These are phyloP conservation scores for Monodelphis domestica DNA, from an alignment of 2,797 vertebrate genomes.

Conservation along the genomic window DNA sequence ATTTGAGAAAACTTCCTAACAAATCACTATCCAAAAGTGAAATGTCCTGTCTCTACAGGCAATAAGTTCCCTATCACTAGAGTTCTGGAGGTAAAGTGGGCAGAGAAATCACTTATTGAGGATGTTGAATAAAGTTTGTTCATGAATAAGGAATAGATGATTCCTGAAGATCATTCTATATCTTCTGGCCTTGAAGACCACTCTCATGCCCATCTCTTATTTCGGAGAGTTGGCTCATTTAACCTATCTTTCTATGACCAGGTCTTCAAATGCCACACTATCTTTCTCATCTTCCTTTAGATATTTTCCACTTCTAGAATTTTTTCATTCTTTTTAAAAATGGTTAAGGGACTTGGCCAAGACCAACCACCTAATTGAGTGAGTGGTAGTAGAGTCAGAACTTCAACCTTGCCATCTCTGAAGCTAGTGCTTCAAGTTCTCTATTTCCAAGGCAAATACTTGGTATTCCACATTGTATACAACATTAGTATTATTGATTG, in stretches of 20 bases:
- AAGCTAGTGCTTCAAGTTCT: neutral
- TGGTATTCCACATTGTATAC: neutral
- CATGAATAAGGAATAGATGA: neutral
- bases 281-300: neutral
- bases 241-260: neutral
- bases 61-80: neutral
- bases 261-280: neutral
- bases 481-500: neutral
- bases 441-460: neutral
- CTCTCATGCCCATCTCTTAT: neutral
- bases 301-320: neutral
- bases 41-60: neutral
- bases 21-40: neutral
- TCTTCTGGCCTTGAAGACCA: neutral
- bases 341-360: neutral
- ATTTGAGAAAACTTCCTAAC: neutral
- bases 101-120: neutral
- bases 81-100: neutral
- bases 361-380: neutral
- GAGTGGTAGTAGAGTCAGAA: neutral
- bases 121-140: neutral
- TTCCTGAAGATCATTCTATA: neutral
- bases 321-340: slow-evolving; percentile 10
- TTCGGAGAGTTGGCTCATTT: neutral
- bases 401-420: neutral